Evolutionary conservation across 2,113 vertebrate species (phyloP), one percentile per base, ranked within the genome.

Genomic region (Regulus satrapa): DNA sequence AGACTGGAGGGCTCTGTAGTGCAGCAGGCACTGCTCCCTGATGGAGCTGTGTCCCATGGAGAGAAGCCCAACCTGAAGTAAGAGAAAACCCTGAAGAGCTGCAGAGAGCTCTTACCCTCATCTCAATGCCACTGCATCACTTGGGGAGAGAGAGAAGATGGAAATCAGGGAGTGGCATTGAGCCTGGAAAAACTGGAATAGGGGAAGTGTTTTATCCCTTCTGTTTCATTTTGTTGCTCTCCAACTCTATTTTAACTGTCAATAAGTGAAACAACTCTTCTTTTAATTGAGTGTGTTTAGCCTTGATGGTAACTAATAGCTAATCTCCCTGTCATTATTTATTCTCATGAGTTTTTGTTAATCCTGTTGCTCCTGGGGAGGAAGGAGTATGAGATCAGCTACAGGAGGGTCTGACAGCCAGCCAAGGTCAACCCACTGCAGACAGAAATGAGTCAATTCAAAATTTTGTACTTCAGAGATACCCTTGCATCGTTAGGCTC

Each of bases 91-190:
- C 5, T n/a, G 43, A 68, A 8, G 16, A 28, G 25, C 8, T 1
- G 14, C 1, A 13, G 11, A 48, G 10, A n/a, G n/a, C n/a, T n/a
- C n/a, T n/a, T n/a, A n/a, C n/a, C n/a, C n/a, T n/a, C n/a, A n/a
- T n/a, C n/a, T n/a, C n/a, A n/a, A n/a, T n/a, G n/a, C n/a, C 14
- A 4, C 19, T 32, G 32, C 1, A 2, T 6, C 0, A 1, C 9
- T 5, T 1, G 5, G 34, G 38, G 31, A 26, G 18, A 5, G 18
- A 48, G 20, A 25, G 12, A 48, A 16, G 14, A 0, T 20, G n/a
- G 14, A 66, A 21, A 25, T 3, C 3, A 41, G 12, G 12, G 20
- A 15, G 2, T 25, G 12, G 26, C 25, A 7, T 4, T 28, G 17
- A 68, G 5, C 3, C 15, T 28, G 24, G 26, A 25, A 69, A 52